phyloP scores from a whole-genome alignment of 2,113 vertebrate genomes.

The Psettodes erumei region DNA sequence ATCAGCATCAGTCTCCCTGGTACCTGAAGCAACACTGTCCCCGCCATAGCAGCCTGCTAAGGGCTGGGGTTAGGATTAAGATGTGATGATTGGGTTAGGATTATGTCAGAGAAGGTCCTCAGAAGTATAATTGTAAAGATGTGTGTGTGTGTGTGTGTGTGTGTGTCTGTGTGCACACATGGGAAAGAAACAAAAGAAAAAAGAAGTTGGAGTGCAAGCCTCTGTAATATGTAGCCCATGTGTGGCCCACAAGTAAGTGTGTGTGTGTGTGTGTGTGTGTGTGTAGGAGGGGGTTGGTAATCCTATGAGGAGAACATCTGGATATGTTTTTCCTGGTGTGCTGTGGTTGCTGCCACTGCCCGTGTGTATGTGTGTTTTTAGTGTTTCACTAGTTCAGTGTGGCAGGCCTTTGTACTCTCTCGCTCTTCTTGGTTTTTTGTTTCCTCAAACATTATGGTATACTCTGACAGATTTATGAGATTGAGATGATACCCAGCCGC shows the following conservation, averaged over 20 bases:
- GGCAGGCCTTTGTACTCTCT: constrained; percentile 58
- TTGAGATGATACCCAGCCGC: constrained; percentile 23
- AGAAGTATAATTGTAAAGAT: constrained; percentile 23
- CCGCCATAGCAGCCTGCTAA: neutral
- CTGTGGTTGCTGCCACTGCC: constrained; percentile 69
- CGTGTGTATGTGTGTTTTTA: constrained; percentile 52
- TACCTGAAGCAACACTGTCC: constrained; percentile 21
- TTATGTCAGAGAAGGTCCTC: constrained; percentile 17
- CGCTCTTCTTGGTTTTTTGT: constrained; percentile 50
- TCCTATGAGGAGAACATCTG: constrained; percentile 81
- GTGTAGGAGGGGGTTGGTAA: constrained; percentile 68
- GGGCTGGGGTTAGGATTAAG: neutral
- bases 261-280: constrained; percentile 27
- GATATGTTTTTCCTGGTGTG: constrained; percentile 79
- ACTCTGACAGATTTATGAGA: constrained; percentile 33
- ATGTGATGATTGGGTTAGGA: neutral
- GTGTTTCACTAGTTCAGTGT: constrained; percentile 64
- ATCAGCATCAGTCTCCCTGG: neutral
- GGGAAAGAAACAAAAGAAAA: constrained; percentile 42
- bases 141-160: constrained; percentile 28
- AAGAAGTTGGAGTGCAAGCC: constrained; percentile 52
- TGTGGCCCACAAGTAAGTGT: constrained; percentile 69
- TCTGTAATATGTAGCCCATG: constrained; percentile 70
- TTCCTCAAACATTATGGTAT: constrained; percentile 49
- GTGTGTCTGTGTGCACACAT: constrained; percentile 20